Percentiles rank a stretch among this genome's conserved stretches.
These are phyloP conservation scores for Yponomeuta plumbellus DNA, from an alignment of 2,888 invertebrate species.

Conservation along the genomic window DNA sequence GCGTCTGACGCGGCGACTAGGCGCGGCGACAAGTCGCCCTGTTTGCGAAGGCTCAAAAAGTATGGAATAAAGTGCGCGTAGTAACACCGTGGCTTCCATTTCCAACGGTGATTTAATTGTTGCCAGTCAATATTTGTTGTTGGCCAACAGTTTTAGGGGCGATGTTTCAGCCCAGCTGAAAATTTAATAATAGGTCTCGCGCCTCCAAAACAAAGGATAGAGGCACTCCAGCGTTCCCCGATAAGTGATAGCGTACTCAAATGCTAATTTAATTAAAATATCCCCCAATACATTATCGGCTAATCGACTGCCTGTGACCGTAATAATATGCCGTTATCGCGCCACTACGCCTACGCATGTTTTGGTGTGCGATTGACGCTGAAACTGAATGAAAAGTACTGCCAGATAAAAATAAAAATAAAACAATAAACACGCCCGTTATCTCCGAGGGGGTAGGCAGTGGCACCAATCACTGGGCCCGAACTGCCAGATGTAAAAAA, in stretches of 20 bases:
- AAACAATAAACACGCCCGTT: too few species aligned
- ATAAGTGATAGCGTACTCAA: conserved; percentile 3
- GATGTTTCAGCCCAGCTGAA: background rate
- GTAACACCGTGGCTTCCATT: background rate
- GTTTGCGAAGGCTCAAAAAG: too few species aligned
- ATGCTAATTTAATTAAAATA: background rate
- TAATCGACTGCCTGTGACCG: background rate
- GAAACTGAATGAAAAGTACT: too few species aligned
- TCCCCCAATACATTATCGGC: background rate
- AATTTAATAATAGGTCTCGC: background rate
- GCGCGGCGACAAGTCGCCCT: too few species aligned
- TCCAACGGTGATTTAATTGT: background rate
- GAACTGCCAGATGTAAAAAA: too few species aligned
- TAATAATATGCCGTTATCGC: background rate
- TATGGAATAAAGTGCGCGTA: too few species aligned
- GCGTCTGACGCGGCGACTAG: too few species aligned
- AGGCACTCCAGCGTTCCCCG: background rate
- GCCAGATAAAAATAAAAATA: too few species aligned
- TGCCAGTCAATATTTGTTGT: background rate
- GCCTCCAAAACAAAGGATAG: background rate
- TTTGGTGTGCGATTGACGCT: too few species aligned
- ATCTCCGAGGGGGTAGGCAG: too few species aligned
- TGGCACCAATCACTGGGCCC: too few species aligned
- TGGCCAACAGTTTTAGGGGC: background rate
- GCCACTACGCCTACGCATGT: background rate